Percentiles rank a stretch among this genome's conserved stretches.
phyloP scores from a whole-genome alignment of 2,113 vertebrate species.

The Pelecanus crispus region DNA sequence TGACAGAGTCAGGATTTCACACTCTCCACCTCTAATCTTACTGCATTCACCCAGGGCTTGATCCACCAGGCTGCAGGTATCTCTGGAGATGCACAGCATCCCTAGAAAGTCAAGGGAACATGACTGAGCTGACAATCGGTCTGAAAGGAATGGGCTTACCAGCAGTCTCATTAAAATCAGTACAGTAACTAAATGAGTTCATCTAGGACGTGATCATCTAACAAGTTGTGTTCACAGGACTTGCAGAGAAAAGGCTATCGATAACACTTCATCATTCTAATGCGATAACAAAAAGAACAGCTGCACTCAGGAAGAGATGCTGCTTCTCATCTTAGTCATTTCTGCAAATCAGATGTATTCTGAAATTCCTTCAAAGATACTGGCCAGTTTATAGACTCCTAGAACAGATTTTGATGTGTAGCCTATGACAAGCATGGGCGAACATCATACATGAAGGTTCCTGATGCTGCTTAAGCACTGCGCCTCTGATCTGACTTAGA shows the following conservation, averaged over 20 bases:
- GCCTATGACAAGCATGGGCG: not conserved
- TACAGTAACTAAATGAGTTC: not conserved
- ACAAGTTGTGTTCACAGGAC: not conserved
- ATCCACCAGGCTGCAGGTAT: not conserved
- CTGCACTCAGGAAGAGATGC: not conserved
- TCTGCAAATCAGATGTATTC: not conserved
- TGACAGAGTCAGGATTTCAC: not conserved
- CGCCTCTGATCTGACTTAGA: not conserved
- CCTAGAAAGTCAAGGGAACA: not conserved
- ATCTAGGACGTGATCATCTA: not conserved
- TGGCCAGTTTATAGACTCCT: not conserved
- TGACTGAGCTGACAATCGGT: not conserved
- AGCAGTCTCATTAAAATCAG: not conserved
- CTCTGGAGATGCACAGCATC: not conserved
- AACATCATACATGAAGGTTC: not conserved
- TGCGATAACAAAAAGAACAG: not conserved
- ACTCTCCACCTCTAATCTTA: not conserved
- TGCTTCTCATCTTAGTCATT: not conserved
- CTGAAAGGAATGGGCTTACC: not conserved
- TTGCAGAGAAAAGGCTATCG: not conserved
- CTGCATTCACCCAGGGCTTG: not conserved
- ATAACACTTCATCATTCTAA: not conserved
- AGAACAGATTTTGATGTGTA: not conserved
- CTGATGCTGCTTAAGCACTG: not conserved
- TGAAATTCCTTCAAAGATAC: not conserved